Base-by-base conservation (phyloP, 1,140 invertebrate genomes). In the Drosophila truncata region DNA sequence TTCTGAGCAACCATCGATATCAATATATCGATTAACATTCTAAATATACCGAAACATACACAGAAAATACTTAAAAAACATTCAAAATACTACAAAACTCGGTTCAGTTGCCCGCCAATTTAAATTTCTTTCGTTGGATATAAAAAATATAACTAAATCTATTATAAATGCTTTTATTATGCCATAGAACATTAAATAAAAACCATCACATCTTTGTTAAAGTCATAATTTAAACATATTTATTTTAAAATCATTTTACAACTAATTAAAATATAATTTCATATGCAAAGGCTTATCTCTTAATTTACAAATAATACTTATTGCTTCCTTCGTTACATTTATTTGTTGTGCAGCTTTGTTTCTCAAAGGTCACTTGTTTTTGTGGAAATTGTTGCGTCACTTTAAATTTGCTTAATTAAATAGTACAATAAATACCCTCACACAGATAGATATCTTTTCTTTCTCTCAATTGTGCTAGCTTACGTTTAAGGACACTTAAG, bases 241-340 rank as follows among this genome's bases (percentile, higher is more conserved):
- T n/a, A 59, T 71, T 71, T 49, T 41, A 35, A 20, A n/a, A 14
- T 59, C n/a, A 20, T 33, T 44, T 72, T 72, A 72, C 0, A 41
- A n/a, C 23, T 58, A 58, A 41, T 39, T 71, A 59, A 72, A 72
- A 50, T 59, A 71, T 66, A 8, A 9, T 35, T 39, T 27, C 23
- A n/a, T 58, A 58, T 59, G 14, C 11, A 50, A 55, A 39, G 13
- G 23, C 66, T 71, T 72, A 71, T 3, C 2, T 37, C 35, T 59
- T 41, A 71, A n/a, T 47, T 49, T 71, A 71, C 13, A 60, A 60
- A 49, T 72, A 72, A 71, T 72, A 72, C 69, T 72, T 72, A 50
- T 59, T 72, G 42, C 23, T 71, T 41, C 14, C 62, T 58, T 14
- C 62, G 20, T 20, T 11, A 18, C 4, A 29, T 16, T 35, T 35